Evolutionary conservation across 2,113 vertebrate species (phyloP).

Genomic region (Scopus umbretta): DNA sequence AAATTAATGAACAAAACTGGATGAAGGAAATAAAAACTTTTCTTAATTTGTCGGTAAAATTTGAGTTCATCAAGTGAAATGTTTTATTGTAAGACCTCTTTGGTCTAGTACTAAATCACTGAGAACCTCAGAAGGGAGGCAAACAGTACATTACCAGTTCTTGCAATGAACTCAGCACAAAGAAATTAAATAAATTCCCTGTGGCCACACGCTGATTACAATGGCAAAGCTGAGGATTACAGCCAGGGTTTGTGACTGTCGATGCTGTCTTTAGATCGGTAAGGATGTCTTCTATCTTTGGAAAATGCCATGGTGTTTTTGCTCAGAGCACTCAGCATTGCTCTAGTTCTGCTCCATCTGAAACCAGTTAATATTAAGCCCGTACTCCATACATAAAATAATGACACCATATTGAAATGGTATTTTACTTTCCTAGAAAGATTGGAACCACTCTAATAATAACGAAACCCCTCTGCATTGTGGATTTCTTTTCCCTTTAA

Average conservation of each 20-base stretch:
- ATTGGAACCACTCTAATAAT: background rate
- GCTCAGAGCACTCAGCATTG: rapidly evolving
- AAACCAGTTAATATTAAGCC: background rate
- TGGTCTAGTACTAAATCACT: background rate
- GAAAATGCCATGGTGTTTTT: rapidly evolving
- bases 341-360: background rate
- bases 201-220: background rate
- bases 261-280: background rate
- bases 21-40: background rate
- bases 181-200: background rate
- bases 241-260: background rate
- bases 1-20: background rate
- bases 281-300: background rate
- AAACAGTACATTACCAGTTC: background rate
- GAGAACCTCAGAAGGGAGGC: background rate
- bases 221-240: background rate
- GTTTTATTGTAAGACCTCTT: background rate
- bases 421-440: background rate
- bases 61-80: background rate
- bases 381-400: background rate
- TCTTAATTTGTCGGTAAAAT: background rate
- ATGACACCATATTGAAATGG: background rate
- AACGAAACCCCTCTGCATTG: background rate
- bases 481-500: background rate
- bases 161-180: background rate